A percentile compares a stretch with the other conserved stretches of the same genome.
Evolutionary conservation across 2,113 vertebrate genomes (phyloP).

Genomic region (Corythornis cristatus): DNA sequence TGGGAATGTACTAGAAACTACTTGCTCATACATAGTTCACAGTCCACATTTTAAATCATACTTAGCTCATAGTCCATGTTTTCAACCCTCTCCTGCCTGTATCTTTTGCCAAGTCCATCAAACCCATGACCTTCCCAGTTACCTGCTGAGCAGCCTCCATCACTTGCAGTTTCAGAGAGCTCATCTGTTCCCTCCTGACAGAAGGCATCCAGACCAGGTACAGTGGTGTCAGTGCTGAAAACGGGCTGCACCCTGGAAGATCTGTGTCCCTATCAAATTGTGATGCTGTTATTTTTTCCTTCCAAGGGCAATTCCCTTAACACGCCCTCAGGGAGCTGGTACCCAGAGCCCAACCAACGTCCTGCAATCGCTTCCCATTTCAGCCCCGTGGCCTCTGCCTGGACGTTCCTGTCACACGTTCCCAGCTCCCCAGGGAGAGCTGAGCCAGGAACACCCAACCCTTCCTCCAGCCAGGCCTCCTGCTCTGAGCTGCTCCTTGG

Average conservation of each 20-base stretch:
- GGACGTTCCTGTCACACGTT: neutral
- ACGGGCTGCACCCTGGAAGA: neutral
- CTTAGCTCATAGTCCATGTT: neutral
- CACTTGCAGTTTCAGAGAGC: neutral
- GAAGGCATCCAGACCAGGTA: neutral
- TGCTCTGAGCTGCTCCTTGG: neutral
- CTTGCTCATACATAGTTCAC: neutral
- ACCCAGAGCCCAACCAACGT: neutral
- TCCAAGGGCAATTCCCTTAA: slow-evolving; percentile 1
- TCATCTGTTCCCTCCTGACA: neutral
- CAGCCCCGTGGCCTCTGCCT: neutral
- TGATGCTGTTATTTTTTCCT: neutral
- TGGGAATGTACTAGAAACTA: neutral
- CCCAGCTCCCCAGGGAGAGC: neutral
- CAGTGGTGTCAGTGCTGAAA: neutral
- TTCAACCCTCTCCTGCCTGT: neutral
- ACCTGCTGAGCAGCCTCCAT: neutral
- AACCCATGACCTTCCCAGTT: neutral
- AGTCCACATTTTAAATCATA: neutral
- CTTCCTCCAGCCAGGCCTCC: neutral
- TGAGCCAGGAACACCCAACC: neutral
- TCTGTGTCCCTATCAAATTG: neutral
- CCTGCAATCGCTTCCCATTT: slow-evolving; percentile 1
- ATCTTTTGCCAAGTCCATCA: neutral
- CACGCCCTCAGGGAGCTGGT: neutral